Evolutionary conservation across 2,797 vertebrate genomes (phyloP).

Genomic region (Poeciliopsis paucimaculata): DNA sequence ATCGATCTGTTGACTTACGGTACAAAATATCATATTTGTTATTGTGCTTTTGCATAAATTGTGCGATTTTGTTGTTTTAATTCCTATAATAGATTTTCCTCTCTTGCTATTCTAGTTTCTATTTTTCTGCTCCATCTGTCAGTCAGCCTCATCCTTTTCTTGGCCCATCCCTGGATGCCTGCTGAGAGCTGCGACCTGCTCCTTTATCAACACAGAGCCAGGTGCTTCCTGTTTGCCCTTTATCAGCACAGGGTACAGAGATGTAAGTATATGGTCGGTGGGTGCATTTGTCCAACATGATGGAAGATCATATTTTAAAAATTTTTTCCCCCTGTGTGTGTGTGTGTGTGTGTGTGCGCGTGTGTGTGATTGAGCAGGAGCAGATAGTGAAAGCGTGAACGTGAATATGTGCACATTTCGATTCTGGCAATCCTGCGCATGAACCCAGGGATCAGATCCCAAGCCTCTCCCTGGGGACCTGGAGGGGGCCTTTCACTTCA

Average conservation of each 20-base stretch:
- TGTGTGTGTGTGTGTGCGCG: neutral
- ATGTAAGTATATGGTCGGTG: constrained; percentile 37
- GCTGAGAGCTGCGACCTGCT: constrained; percentile 70
- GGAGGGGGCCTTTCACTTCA: constrained; percentile 75
- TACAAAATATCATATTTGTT: neutral
- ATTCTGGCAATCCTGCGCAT: constrained; percentile 43
- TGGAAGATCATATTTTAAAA: constrained; percentile 38
- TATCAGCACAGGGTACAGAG: constrained; percentile 67
- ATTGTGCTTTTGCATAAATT: neutral
- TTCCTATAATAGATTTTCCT: neutral
- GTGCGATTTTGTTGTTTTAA: neutral
- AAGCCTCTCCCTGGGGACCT: constrained; percentile 64
- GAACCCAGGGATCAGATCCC: constrained; percentile 68
- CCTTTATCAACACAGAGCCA: constrained; percentile 84
- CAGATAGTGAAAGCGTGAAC: constrained; percentile 45
- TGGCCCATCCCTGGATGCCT: constrained; percentile 55
- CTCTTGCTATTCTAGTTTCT: neutral
- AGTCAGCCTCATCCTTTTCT: constrained; percentile 41
- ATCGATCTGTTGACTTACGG: neutral
- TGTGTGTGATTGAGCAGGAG: constrained; percentile 36
- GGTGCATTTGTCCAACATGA: constrained; percentile 38
- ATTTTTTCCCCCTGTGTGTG: constrained; percentile 1
- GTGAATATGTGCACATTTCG: constrained; percentile 42
- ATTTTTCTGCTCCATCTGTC: constrained; percentile 19
- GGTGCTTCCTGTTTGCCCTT: constrained; percentile 78